phyloP scores from a whole-genome alignment of 1,140 invertebrate genomes.

The Anastatus disparis region DNA sequence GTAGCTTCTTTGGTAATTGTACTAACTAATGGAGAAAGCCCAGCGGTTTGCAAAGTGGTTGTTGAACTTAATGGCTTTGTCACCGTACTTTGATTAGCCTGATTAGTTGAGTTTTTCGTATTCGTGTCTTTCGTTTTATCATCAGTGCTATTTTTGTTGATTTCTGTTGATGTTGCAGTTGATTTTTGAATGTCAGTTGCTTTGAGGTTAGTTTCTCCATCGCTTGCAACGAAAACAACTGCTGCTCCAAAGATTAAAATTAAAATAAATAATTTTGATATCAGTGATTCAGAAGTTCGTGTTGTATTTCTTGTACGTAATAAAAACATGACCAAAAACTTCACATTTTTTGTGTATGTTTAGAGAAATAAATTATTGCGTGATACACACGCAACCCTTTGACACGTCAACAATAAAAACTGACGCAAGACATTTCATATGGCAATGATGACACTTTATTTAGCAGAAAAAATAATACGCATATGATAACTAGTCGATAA shows the following conservation, averaged over 20 bases:
- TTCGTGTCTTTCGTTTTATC: not conserved
- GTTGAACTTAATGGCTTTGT: not conserved
- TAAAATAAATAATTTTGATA: slow-evolving; percentile 4
- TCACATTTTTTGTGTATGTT: slow-evolving; percentile 16
- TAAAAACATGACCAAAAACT: slow-evolving; percentile 31
- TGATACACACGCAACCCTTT: not conserved
- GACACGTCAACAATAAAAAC: slow-evolving; percentile 8
- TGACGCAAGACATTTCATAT: not conserved
- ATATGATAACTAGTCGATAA: too few species aligned
- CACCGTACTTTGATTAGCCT: slow-evolving; percentile 2
- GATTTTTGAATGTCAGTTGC: not conserved
- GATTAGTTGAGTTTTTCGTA: not conserved
- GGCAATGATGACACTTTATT: too few species aligned
- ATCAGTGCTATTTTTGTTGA: not conserved
- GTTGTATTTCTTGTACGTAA: not conserved
- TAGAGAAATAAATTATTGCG: too few species aligned
- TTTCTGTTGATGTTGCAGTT: slow-evolving; percentile 1
- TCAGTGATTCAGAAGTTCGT: not conserved
- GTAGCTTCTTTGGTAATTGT: not conserved
- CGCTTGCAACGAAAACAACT: slow-evolving; percentile 10
- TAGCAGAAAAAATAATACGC: too few species aligned
- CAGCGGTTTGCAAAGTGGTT: not conserved
- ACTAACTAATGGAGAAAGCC: slow-evolving; percentile 3
- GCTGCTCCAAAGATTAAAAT: not conserved
- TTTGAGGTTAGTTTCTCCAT: slow-evolving; percentile 31